Evolutionary conservation across 2,888 invertebrate genomes (phyloP), one percentile per base, ranked within the genome.

Genomic region (Frankliniella fusca): DNA sequence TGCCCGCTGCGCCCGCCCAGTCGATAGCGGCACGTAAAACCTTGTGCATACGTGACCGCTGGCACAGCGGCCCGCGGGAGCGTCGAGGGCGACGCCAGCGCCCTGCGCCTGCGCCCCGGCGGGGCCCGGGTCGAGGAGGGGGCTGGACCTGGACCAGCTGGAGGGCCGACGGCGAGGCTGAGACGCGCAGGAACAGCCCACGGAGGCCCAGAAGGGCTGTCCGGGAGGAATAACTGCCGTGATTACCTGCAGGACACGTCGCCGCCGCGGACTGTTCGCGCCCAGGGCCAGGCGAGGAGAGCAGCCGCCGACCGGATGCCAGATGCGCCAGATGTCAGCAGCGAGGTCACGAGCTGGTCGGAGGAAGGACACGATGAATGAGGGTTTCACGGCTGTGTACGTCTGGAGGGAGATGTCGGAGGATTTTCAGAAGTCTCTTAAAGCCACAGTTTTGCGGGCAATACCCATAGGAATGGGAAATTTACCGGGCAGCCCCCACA

Each of bases 1-100:
- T 9, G 70, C 23, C 70, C 7, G 61, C 61, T 61, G 12, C n/a
- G 61, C 61, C 61, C 11, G 54, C 54, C 54, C 54, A 23, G 10
- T 23, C 70, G 70, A 70, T 70, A 70, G 70, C 70, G n/a, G 70
- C 70, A 76, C 70, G 70, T 23, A 76, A 23, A 23, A 27, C 70
- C 15, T 20, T 12, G 70, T 76, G 70, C 70, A 76, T 76, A 76
- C 70, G 70, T 76, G 70, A 76, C 70, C 27, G 70, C 8, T 27
- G 70, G 70, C 70, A 76, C 70, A 70, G 70, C 70, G 70, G 70
- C 70, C n/a, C 70, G 23, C 70, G 54, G 54, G 12, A 27, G 70
- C 70, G 70, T 27, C 70, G 23, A n/a, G 70, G 23, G 23, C 70
- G 70, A 23, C 70, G 70, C 70, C 11, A 10, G 0, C 23, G 8